Evolutionary conservation across 2,888 invertebrate species (phyloP), one percentile per base, ranked within the genome.

Genomic region (Pristionchus arcanus): DNA sequence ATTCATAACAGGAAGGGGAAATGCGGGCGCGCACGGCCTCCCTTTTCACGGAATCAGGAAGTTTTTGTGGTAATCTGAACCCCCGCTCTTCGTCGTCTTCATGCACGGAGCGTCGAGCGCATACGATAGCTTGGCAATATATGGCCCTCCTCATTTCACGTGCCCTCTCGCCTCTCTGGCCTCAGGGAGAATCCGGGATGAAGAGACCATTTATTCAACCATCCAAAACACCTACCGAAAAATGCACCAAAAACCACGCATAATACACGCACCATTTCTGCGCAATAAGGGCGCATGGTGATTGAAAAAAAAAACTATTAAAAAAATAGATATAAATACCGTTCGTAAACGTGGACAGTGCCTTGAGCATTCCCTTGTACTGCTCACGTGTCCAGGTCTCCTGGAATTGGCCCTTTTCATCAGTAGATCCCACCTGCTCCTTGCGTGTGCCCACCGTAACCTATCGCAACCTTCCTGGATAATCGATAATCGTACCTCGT

Each of bases 21-120:
- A 68, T 31, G 68, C 25, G 68, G 31, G 66, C 4, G 63, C 21
- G 21, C 4, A 16, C 21, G 13, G n/a, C 25, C n/a, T 66, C 66
- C 13, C n/a, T 49, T 49, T 49, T 66, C 68, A 7, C 34, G 21
- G 25, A 74, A 74, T 74, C 74, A 74, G 74, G 74, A 74, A 74
- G 74, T 74, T 74, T 74, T 74, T 21, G 74, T 21, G 34, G 74
- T 74, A 74, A 74, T 25, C 16, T 34, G 74, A 74, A 21, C 16
- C 74, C 19, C 37, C 34, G 16, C 74, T 34, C 13, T 71, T 74
- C 74, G 21, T 3, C 15, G 37, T 7, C 63, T 1, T 63, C n/a
- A 63, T 49, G 42, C 42, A 49, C 42, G 1, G 42, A 13, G 42
- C 42, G 13, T 49, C 13, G 42, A 49, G 42, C 42, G 42, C 13